Evolutionary conservation across 1,140 invertebrate species (phyloP).

Genomic region (Ectropis grisescens): DNA sequence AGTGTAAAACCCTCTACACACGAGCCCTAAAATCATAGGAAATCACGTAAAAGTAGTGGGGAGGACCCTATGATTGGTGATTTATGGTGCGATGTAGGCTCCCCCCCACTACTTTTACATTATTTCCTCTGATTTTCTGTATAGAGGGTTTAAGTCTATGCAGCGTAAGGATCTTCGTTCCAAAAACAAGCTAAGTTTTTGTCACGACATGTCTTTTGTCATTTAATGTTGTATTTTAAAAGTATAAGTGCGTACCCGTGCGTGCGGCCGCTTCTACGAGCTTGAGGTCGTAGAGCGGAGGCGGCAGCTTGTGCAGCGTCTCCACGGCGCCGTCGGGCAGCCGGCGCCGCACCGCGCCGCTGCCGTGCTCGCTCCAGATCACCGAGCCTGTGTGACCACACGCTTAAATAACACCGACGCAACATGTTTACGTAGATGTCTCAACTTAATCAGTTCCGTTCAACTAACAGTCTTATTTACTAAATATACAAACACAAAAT

Average conservation of each 20-base stretch:
- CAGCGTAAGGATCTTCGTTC: no score
- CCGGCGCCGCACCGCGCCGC: constrained; percentile 71
- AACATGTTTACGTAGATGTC: neutral
- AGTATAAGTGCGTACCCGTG: constrained; percentile 51
- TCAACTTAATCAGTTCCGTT: no score
- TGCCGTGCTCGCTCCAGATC: constrained; percentile 81
- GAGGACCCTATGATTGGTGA: no score
- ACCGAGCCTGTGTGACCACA: constrained; percentile 50
- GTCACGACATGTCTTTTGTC: no score
- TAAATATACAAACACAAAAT: neutral
- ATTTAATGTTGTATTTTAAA: no score
- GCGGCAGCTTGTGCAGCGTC: constrained; percentile 64
- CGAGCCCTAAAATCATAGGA: no score
- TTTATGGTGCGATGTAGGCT: no score
- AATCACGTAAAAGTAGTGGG: no score
- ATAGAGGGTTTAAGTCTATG: no score
- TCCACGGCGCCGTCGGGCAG: constrained; percentile 47
- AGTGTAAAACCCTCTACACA: constrained; percentile 77
- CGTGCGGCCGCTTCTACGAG: constrained; percentile 70
- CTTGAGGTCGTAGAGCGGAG: constrained; percentile 75
- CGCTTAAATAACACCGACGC: neutral
- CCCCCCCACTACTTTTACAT: no score
- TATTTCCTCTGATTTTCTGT: no score
- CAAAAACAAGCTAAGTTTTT: no score
- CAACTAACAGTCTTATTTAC: neutral